Percentiles rank a stretch among this genome's conserved stretches.
phyloP scores from a whole-genome alignment of 2,888 invertebrate genomes.

The Zele albiditarsus region DNA sequence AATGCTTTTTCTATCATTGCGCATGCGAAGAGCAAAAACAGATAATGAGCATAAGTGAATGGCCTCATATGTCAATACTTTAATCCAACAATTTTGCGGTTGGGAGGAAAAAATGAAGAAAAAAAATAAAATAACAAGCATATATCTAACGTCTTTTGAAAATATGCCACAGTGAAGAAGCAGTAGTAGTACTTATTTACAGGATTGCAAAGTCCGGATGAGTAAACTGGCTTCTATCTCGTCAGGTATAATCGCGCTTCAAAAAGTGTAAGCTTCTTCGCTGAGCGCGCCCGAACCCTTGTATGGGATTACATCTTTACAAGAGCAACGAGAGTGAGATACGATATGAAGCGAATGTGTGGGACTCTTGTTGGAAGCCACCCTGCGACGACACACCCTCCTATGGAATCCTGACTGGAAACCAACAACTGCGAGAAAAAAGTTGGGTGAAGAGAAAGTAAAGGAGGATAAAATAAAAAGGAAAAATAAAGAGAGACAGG shows the following conservation, averaged over 20 bases:
- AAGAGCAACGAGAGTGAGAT: slow-evolving; percentile 1
- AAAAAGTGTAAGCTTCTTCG: slow-evolving; percentile 32
- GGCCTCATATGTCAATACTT: neutral
- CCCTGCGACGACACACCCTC: neutral
- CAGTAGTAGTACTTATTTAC: slow-evolving; percentile 18
- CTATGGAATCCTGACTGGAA: neutral
- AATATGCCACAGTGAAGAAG: slow-evolving; percentile 2
- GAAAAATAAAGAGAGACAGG: slow-evolving; percentile 14
- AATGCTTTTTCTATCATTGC: too few species aligned
- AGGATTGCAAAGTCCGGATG: slow-evolving; percentile 10
- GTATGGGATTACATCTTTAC: slow-evolving; percentile 30
- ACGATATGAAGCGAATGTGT: neutral
- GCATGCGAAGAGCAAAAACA: too few species aligned
- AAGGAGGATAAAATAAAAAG: neutral
- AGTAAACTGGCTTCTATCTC: slow-evolving; percentile 10
- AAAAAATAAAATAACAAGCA: neutral
- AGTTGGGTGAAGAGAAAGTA: neutral
- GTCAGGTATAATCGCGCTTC: slow-evolving; percentile 27
- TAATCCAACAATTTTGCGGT: neutral
- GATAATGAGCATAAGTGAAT: neutral
- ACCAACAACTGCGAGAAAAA: neutral
- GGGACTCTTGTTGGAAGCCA: neutral
- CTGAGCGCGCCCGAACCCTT: slow-evolving; percentile 6
- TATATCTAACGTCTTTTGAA: neutral
- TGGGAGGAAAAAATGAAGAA: neutral